Conservation (phyloP, 2,888 invertebrate species). For the Eilema griseolum region DNA sequence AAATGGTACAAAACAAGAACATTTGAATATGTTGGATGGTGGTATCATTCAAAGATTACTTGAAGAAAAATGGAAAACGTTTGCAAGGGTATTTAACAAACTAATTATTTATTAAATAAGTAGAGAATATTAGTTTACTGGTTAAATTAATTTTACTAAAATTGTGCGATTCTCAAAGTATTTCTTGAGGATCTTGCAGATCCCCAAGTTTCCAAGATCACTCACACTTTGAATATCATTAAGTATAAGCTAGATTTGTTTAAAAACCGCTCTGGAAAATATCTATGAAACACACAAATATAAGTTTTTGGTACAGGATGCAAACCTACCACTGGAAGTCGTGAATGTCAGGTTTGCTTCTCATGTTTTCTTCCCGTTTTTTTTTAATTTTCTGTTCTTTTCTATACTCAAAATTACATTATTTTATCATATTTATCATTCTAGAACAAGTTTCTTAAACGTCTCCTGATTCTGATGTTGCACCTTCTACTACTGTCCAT, state of each 20-base stretch:
- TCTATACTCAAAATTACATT: background rate
- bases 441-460: slow-evolving; percentile 96
- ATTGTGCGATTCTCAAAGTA: no score
- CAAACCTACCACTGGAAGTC: no score
- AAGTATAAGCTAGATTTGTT: no score
- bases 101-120: no score
- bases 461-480: slow-evolving; percentile 94
- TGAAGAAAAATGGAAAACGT: slow-evolving; percentile 99
- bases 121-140: background rate
- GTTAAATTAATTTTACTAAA: no score
- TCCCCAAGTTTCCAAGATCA: fast-evolving
- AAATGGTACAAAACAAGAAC: slow-evolving; percentile 98
- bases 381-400: background rate
- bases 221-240: no score
- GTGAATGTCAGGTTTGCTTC: no score
- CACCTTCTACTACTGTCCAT: slow-evolving; percentile 96
- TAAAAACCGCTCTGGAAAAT: no score
- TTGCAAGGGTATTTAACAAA: slow-evolving; percentile 91
- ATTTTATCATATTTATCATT: slow-evolving; percentile 42
- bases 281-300: no score
- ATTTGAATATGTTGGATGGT: slow-evolving; percentile 99
- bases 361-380: no score
- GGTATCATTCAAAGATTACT: slow-evolving; percentile 98
- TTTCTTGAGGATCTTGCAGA: no score
- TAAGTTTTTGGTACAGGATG: no score